Evolutionary conservation across 2,113 vertebrate genomes (phyloP), one percentile per base, ranked within the genome.

Genomic region (Eudyptes chrysolophus): DNA sequence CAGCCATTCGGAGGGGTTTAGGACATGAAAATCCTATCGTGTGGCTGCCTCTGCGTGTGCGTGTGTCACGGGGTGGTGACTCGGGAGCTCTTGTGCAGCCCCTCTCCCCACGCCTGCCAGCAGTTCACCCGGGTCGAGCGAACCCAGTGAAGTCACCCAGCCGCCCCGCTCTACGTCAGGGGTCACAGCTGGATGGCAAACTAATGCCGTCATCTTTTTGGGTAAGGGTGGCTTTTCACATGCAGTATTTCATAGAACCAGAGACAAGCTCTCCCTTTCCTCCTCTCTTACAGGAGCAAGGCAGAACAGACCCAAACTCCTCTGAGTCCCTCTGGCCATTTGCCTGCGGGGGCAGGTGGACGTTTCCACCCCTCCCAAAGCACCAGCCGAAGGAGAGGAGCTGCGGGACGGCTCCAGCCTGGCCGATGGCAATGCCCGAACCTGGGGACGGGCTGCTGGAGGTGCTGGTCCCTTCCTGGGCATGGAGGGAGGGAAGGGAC

Each of bases 371-470:
- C 27, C 11, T 79, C 24, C 40, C 74, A 40, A 84, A 89, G 36
- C 46, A 79, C 20, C 11, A 3, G 34, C 26, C 2, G 0, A 78
- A 78, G 75, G 19, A 95, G 32, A 64, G 48, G 38, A 40, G 38
- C 38, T 19, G 38, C 4, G 4, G 61, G 17, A 40, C 5, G 8
- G 61, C 38, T 40, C 36, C 61, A 40, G 61, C 38, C 36, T 5
- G 11, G 25, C 25, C 11, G 10, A 40, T 9, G 17, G 61, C 61
- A 38, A 38, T 27, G 21, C 21, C 21, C 0, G 0, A 58, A 40
- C 16, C 38, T 72, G 57, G 42, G 22, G 7, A 49, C 5, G 6
- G 44, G 78, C 58, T 87, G 42, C 42, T 66, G 51, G 70, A 38
- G 51, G 25, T 48, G 64, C 78, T 75, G 70, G 20, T 20, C 34